phyloP scores from a whole-genome alignment of 2,888 invertebrate genomes.

The Biston betularia region DNA sequence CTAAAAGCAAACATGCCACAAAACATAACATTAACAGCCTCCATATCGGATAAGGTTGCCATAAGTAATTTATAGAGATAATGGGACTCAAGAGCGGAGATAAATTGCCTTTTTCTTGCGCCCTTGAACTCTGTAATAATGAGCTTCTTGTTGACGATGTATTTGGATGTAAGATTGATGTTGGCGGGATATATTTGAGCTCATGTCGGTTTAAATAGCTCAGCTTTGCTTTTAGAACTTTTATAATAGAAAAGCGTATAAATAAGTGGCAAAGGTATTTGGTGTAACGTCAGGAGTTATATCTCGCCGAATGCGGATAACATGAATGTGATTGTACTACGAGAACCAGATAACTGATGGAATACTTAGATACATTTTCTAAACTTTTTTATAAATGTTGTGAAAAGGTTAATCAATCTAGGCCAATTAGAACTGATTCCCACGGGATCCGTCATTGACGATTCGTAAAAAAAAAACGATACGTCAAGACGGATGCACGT shows the following conservation, averaged over 20 bases:
- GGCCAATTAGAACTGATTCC: too few species aligned
- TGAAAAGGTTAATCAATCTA: too few species aligned
- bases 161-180: constrained; percentile 32
- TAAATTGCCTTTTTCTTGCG: constrained; percentile 62
- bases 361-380: too few species aligned
- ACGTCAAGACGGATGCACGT: too few species aligned
- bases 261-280: constrained; percentile 10
- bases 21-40: constrained; percentile 37
- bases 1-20: constrained; percentile 21
- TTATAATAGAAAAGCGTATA: constrained; percentile 19
- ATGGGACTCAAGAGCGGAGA: constrained; percentile 63
- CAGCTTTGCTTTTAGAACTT: constrained; percentile 26
- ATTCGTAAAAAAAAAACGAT: too few species aligned
- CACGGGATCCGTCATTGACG: too few species aligned
- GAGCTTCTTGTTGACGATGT: constrained; percentile 57
- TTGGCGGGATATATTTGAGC: constrained; percentile 26
- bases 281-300: too few species aligned
- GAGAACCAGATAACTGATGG: too few species aligned
- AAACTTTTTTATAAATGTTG: too few species aligned
- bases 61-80: constrained; percentile 70
- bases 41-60: constrained; percentile 37
- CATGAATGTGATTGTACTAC: too few species aligned
- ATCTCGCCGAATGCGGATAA: too few species aligned
- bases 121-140: constrained; percentile 64
- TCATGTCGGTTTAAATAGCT: constrained; percentile 29